These are phyloP conservation scores for Hemithea aestivaria DNA, from an alignment of 2,888 invertebrate genomes.

Conservation along the genomic window DNA sequence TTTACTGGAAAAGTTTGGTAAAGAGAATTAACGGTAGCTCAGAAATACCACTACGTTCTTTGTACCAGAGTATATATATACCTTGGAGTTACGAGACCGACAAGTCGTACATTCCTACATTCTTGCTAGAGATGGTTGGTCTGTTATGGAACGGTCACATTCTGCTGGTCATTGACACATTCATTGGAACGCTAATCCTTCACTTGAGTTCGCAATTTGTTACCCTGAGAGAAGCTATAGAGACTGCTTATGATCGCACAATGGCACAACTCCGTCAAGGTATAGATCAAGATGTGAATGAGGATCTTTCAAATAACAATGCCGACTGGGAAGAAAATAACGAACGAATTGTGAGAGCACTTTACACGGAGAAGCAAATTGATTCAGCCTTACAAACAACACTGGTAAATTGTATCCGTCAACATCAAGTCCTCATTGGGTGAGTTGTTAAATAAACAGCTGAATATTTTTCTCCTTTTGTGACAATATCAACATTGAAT, in stretches of 20 bases:
- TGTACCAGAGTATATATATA: conserved; percentile 69
- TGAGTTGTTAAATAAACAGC: conserved; percentile 35
- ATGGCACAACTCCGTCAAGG: conserved; percentile 41
- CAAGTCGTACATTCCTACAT: conserved; percentile 54
- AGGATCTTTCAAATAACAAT: conserved; percentile 20
- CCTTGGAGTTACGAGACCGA: conserved; percentile 69
- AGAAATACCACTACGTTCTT: conserved; percentile 44
- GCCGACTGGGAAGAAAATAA: conserved; percentile 31
- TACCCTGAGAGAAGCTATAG: conserved; percentile 58
- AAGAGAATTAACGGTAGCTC: conserved; percentile 44
- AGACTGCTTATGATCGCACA: conserved; percentile 58
- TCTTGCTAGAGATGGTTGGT: conserved; percentile 60
- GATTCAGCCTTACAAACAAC: conserved; percentile 49
- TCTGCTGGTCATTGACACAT: conserved; percentile 68
- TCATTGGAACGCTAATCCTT: conserved; percentile 64
- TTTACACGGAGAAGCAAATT: conserved; percentile 47
- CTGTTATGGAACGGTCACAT: conserved; percentile 71
- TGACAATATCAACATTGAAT: conserved; percentile 16
- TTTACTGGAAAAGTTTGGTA: conserved; percentile 55
- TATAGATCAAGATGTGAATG: conserved; percentile 18
- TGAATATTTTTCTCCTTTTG: conserved; percentile 11
- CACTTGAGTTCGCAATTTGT: conserved; percentile 68
- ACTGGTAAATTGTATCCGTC: conserved; percentile 55
- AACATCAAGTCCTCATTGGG: conserved; percentile 65
- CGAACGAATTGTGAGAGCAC: conserved; percentile 43